A percentile compares a stretch with the other conserved stretches of the same genome.
Conservation (phyloP, 2,888 invertebrate species). For the Imbricaverruca yamaguchii region DNA sequence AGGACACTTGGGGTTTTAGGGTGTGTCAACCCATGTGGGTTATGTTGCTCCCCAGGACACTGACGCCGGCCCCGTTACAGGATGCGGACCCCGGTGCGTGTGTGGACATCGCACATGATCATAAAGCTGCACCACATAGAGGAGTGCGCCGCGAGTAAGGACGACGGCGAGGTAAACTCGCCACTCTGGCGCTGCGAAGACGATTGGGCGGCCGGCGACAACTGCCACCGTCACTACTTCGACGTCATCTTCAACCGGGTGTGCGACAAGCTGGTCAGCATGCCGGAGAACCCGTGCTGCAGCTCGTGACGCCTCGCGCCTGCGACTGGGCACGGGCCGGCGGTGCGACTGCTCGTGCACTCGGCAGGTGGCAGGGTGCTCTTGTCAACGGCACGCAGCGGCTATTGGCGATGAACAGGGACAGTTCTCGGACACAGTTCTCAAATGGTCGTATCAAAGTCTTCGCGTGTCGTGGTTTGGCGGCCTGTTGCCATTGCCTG, state of each 20-base stretch:
- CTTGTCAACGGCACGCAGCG: too few relatives aligned
- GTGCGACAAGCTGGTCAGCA: not conserved
- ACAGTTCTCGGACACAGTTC: too few relatives aligned
- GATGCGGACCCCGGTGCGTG: not conserved
- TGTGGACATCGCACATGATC: conserved; percentile 15
- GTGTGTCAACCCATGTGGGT: too few relatives aligned
- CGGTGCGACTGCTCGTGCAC: too few relatives aligned
- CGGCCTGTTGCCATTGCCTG: too few relatives aligned
- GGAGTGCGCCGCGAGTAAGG: not conserved
- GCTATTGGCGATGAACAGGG: too few relatives aligned
- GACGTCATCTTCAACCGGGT: conserved; percentile 16
- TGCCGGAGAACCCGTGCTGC: conserved; percentile 21
- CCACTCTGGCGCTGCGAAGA: not conserved
- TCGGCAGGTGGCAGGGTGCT: too few relatives aligned
- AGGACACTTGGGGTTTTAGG: too few relatives aligned
- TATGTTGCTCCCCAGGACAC: too few relatives aligned
- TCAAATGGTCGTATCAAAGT: too few relatives aligned
- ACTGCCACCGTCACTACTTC: not conserved
- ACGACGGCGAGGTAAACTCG: not conserved
- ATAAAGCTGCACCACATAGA: conserved; percentile 22
- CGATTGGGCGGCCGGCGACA: conserved; percentile 18
- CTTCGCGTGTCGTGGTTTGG: too few relatives aligned
- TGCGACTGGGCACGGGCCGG: too few relatives aligned
- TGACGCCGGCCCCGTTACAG: not conserved
- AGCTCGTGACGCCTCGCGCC: not conserved